A percentile compares a stretch with the other conserved stretches of the same genome.
Conservation (phyloP, 2,113 vertebrate species). For the Vireo altiloquus region DNA sequence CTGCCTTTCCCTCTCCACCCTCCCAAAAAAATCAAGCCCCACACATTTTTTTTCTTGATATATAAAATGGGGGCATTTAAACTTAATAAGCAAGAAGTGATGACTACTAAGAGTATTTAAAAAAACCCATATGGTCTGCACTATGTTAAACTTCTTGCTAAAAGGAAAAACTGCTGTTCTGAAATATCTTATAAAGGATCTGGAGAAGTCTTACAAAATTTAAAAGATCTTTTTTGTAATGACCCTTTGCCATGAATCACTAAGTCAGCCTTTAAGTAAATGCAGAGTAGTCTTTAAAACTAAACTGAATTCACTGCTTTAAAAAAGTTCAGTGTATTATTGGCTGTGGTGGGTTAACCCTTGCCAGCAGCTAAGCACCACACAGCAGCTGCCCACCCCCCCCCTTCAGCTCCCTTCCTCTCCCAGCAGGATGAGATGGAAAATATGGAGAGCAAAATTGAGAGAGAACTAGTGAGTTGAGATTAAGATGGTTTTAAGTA, state of each 20-base stretch:
- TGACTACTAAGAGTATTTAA: not conserved
- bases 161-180: not conserved
- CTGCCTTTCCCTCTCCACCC: fast-evolving
- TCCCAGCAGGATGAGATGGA: not conserved
- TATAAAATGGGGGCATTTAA: not conserved
- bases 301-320: not conserved
- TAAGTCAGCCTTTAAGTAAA: not conserved
- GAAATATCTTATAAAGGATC: not conserved
- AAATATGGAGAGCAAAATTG: not conserved
- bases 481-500: not conserved
- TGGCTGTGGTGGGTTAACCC: not conserved
- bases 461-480: not conserved
- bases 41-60: not conserved
- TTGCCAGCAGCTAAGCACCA: not conserved
- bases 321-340: not conserved
- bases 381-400: not conserved
- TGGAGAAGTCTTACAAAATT: not conserved
- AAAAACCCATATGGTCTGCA: not conserved
- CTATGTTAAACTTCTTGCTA: not conserved
- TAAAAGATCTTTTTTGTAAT: not conserved
- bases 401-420: not conserved
- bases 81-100: not conserved
- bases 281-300: not conserved
- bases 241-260: not conserved
- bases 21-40: not conserved